A percentile compares a stretch with the other conserved stretches of the same genome.
These are phyloP conservation scores for Sturnira hondurensis DNA, from an alignment of 2,113 vertebrate species.

Conservation along the genomic window DNA sequence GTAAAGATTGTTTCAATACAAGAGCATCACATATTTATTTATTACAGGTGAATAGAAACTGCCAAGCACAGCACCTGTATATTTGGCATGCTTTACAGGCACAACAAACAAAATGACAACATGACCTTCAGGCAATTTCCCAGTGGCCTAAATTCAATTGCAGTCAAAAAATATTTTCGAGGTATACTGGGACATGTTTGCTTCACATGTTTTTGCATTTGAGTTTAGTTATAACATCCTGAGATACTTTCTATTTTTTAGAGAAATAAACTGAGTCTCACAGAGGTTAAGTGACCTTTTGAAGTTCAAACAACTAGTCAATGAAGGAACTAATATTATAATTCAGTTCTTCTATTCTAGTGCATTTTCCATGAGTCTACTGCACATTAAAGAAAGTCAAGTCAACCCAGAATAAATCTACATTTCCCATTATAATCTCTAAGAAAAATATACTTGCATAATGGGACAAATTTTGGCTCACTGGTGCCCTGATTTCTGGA, in stretches of 20 bases:
- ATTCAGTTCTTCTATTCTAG: not conserved
- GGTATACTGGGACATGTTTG: not conserved
- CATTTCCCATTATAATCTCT: not conserved
- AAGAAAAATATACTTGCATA: not conserved
- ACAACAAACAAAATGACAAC: not conserved
- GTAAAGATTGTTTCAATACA: not conserved
- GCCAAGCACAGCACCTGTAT: not conserved
- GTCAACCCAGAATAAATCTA: not conserved
- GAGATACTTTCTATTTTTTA: not conserved
- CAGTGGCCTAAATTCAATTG: not conserved
- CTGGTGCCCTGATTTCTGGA: not conserved
- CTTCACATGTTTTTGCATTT: not conserved
- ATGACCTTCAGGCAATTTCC: not conserved
- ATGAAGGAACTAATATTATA: not conserved
- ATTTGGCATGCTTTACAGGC: not conserved
- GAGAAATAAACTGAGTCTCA: not conserved
- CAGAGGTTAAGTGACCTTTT: not conserved
- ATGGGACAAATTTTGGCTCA: not conserved
- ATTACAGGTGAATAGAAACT: not conserved
- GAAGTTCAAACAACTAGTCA: not conserved
- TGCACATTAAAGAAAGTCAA: not conserved
- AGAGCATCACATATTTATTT: not conserved
- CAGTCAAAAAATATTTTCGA: not conserved
- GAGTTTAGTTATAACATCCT: not conserved
- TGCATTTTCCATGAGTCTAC: not conserved